phyloP scores from a whole-genome alignment of 2,888 invertebrate genomes.

The Eurytoma californica region DNA sequence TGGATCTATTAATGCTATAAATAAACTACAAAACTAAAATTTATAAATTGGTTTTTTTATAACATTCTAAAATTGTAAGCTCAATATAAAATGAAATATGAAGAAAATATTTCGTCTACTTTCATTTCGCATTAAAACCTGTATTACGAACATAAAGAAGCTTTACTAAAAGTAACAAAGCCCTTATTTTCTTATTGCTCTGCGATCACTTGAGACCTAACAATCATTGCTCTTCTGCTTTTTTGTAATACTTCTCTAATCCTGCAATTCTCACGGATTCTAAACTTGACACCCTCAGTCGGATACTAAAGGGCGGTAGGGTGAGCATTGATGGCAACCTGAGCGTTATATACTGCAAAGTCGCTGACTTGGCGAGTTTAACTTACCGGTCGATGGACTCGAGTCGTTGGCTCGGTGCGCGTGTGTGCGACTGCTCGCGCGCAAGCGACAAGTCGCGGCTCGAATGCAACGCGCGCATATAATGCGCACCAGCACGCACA shows the following conservation, averaged over 20 bases:
- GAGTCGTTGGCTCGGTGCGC: not conserved
- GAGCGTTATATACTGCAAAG: constrained; percentile 12
- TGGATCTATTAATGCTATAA: too few relatives aligned
- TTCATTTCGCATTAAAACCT: too few relatives aligned
- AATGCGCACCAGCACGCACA: constrained; percentile 17
- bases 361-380: constrained; percentile 56
- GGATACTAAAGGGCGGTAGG: not conserved
- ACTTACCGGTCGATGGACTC: constrained; percentile 46
- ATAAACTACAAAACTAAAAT: too few relatives aligned
- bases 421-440: not conserved
- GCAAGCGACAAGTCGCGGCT: not conserved
- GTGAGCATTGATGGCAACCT: constrained; percentile 31
- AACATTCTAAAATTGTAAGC: too few relatives aligned
- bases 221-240: too few relatives aligned
- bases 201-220: too few relatives aligned
- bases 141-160: too few relatives aligned
- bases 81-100: too few relatives aligned
- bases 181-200: too few relatives aligned
- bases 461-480: not conserved
- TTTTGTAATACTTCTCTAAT: not conserved
- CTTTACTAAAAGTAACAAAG: too few relatives aligned
- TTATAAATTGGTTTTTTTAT: too few relatives aligned
- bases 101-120: too few relatives aligned
- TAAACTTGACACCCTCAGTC: constrained; percentile 9
- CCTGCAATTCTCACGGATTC: not conserved